phyloP scores from a whole-genome alignment of 2,888 invertebrate genomes.

The Iphiclides podalirius region DNA sequence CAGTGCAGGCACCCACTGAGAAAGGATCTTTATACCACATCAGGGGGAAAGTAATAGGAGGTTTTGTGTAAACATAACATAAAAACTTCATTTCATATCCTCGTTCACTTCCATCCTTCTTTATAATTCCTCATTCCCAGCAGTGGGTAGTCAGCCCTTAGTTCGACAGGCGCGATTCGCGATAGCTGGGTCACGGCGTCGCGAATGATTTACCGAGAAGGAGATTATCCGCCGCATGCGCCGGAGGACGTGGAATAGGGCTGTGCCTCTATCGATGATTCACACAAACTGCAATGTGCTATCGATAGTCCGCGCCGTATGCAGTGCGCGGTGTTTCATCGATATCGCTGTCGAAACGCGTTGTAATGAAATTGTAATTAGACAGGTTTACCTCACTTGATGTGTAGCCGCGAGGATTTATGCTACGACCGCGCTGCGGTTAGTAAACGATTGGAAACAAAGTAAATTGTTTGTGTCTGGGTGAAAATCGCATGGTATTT shows the following conservation, averaged over 20 bases:
- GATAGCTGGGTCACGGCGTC: slow-evolving; percentile 49
- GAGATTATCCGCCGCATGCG: slow-evolving; percentile 39
- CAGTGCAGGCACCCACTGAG: no score
- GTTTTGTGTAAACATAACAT: no score
- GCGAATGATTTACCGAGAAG: slow-evolving; percentile 50
- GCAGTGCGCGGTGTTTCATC: background rate
- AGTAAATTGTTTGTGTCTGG: no score
- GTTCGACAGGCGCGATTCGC: slow-evolving; percentile 35
- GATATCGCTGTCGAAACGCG: background rate
- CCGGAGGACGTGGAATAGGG: slow-evolving; percentile 4
- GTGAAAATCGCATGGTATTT: no score
- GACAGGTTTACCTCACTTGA: background rate
- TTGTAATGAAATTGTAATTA: slow-evolving; percentile 12
- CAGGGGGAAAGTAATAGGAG: no score
- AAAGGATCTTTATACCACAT: no score
- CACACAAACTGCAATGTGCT: background rate
- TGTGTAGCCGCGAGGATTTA: background rate
- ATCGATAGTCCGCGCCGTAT: background rate
- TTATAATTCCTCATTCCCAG: no score
- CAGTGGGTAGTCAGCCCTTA: slow-evolving; percentile 42
- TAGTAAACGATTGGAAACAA: background rate
- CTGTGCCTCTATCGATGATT: background rate
- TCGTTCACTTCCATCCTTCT: no score
- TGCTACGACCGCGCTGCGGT: background rate
- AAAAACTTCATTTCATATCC: no score